phyloP scores from a whole-genome alignment of 2,888 invertebrate species.

The Leptinotarsa haldemani region DNA sequence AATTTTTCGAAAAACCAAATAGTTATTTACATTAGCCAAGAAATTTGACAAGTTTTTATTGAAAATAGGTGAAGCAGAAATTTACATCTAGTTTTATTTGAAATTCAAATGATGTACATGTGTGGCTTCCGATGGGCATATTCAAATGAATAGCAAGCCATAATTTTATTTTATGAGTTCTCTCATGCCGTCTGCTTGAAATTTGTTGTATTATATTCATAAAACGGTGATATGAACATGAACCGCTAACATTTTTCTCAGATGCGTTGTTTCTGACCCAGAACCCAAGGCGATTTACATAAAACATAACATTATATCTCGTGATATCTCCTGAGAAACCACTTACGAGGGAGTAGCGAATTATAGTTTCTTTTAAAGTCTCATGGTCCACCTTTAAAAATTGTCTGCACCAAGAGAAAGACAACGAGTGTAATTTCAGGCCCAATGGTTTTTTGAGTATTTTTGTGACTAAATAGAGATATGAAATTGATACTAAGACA shows the following conservation, averaged over 20 bases:
- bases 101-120: too few relatives aligned
- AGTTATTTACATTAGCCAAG: too few relatives aligned
- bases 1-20: too few relatives aligned
- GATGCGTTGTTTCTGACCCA: slow-evolving; percentile 38
- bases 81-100: too few relatives aligned
- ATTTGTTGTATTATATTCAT: slow-evolving; percentile 3
- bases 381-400: too few relatives aligned
- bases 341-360: background rate
- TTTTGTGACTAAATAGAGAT: too few relatives aligned
- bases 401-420: too few relatives aligned
- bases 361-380: background rate
- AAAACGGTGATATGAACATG: slow-evolving; percentile 8
- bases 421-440: too few relatives aligned
- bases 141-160: background rate
- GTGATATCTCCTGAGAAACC: slow-evolving; percentile 3
- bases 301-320: slow-evolving; percentile 21
- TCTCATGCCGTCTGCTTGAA: background rate
- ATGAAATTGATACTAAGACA: too few relatives aligned
- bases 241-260: slow-evolving; percentile 24
- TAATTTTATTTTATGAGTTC: background rate
- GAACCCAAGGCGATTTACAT: slow-evolving; percentile 38
- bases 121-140: background rate
- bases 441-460: too few relatives aligned
- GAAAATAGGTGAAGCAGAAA: too few relatives aligned
- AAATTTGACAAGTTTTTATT: too few relatives aligned